Conservation (phyloP, 1,140 invertebrate genomes). For the Hypsibius dujardini region DNA sequence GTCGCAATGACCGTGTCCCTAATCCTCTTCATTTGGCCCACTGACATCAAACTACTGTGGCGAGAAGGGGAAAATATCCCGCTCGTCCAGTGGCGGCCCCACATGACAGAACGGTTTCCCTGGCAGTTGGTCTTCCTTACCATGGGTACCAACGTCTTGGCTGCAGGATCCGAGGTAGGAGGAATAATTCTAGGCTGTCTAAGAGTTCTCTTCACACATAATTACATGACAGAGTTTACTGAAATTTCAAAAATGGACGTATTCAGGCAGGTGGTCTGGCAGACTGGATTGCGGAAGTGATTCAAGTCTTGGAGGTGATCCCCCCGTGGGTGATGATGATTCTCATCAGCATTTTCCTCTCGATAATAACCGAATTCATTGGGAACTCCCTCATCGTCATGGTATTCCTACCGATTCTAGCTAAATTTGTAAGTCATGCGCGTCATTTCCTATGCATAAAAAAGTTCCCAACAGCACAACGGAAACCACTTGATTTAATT, state of each 20-base stretch:
- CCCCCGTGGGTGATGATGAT: constrained; percentile 14
- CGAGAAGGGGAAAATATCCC: neutral
- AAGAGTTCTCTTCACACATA: too few species aligned
- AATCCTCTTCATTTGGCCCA: neutral
- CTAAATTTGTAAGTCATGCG: neutral
- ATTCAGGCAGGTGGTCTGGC: neutral
- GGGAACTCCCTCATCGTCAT: neutral
- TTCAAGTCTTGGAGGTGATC: neutral
- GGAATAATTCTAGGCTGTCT: neutral
- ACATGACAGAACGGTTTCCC: neutral
- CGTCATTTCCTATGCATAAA: too few species aligned
- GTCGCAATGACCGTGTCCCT: neutral
- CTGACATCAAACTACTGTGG: neutral
- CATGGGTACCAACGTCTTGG: neutral
- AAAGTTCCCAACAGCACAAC: too few species aligned
- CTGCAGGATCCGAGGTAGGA: neutral
- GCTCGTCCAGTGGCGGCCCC: neutral
- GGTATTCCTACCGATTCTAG: neutral
- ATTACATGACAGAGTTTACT: too few species aligned
- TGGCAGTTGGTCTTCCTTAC: neutral
- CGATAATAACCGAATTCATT: neutral
- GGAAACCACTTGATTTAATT: neutral
- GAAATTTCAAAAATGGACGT: too few species aligned
- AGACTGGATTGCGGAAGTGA: neutral
- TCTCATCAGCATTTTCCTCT: neutral